Conservation (phyloP, 2,797 vertebrate species). For the Cyprinodon diabolis region DNA sequence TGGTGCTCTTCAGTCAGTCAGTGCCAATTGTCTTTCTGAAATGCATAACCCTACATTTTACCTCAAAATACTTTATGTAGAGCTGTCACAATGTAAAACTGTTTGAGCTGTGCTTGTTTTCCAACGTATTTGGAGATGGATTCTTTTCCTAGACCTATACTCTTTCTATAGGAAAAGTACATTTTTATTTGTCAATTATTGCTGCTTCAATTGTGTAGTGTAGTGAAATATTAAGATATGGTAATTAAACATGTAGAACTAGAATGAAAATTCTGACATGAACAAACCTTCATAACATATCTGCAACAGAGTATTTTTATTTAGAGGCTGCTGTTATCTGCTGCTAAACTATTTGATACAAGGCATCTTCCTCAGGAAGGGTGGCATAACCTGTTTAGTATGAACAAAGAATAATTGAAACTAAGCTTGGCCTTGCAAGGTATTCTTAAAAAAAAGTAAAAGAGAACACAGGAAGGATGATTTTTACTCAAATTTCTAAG, state of each 20-base stretch:
- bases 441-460: no score
- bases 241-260: neutral
- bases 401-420: neutral
- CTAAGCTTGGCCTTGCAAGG: no score
- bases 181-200: no score
- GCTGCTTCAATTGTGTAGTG: neutral
- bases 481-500: no score
- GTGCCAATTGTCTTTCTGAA: neutral
- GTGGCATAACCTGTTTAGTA: neutral
- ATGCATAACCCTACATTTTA: neutral
- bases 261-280: neutral
- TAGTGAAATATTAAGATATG: neutral
- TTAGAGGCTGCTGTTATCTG: neutral
- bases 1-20: neutral
- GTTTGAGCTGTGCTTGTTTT: neutral
- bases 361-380: neutral
- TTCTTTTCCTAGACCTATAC: neutral
- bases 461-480: no score
- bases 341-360: neutral
- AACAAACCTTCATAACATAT: neutral
- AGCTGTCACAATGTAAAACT: neutral
- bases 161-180: no score
- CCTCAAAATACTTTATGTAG: neutral
- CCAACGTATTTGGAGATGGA: neutral
- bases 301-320: neutral